These are phyloP conservation scores for Oligia strigilis DNA, from an alignment of 2,888 invertebrate species.

Conservation along the genomic window DNA sequence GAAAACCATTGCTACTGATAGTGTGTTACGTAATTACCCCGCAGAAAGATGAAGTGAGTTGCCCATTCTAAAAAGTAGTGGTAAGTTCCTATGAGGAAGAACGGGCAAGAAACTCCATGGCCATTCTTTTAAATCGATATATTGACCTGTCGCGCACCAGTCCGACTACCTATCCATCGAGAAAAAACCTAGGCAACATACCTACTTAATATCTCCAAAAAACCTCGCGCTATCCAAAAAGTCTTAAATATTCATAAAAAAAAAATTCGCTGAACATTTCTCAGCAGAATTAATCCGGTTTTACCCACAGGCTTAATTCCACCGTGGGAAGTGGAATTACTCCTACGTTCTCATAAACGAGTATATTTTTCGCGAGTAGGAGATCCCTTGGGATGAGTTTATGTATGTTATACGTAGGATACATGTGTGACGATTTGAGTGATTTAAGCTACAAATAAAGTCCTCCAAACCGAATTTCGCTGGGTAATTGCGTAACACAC, in stretches of 20 bases:
- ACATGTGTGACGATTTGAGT: background rate
- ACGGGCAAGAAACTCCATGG: too few relatives aligned
- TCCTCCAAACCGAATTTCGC: background rate
- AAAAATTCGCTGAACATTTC: slow-evolving; percentile 30
- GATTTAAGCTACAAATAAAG: background rate
- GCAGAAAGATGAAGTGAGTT: background rate
- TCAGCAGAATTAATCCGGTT: slow-evolving; percentile 47
- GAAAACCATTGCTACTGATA: too few relatives aligned
- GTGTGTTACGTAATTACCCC: too few relatives aligned
- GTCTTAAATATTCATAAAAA: slow-evolving; percentile 31
- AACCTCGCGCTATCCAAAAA: background rate
- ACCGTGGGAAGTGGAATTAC: slow-evolving; percentile 30
- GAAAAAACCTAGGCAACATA: background rate
- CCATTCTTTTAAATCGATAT: background rate
- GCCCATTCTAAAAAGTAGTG: background rate
- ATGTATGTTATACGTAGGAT: background rate
- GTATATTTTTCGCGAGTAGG: slow-evolving; percentile 32
- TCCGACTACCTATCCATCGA: background rate
- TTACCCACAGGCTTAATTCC: slow-evolving; percentile 43
- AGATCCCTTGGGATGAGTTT: slow-evolving; percentile 20
- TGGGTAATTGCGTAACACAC: too few relatives aligned
- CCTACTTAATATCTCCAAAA: background rate
- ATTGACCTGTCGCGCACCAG: background rate
- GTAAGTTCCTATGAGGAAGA: background rate
- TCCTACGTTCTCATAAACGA: slow-evolving; percentile 23